Percentiles rank a stretch among this genome's conserved stretches.
These are phyloP conservation scores for Pollenia amentaria DNA, from an alignment of 2,888 invertebrate genomes.

Conservation along the genomic window DNA sequence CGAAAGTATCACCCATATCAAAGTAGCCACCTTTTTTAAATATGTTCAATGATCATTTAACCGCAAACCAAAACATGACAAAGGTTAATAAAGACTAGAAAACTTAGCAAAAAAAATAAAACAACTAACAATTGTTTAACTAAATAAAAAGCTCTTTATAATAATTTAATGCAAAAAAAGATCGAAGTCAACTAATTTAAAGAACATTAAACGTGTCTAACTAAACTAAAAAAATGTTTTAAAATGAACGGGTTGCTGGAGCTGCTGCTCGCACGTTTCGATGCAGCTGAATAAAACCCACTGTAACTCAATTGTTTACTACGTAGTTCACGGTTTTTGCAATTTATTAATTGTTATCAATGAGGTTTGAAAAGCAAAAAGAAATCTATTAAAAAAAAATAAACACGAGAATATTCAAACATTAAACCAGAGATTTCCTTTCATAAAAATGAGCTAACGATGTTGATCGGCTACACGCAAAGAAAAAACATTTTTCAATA, in stretches of 20 bases:
- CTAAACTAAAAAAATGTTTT: background rate
- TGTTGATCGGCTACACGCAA: too few relatives aligned
- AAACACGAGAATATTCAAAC: background rate
- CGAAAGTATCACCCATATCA: constrained; percentile 9
- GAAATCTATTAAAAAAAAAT: background rate
- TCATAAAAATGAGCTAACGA: too few relatives aligned
- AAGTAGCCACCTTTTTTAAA: constrained; percentile 20
- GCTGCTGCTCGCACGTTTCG: background rate
- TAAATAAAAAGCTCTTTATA: background rate
- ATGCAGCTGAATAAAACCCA: background rate
- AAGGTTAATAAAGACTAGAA: constrained; percentile 35
- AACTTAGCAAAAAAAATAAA: background rate
- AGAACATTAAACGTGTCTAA: constrained; percentile 26
- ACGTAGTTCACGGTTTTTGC: background rate
- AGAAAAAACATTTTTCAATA: too few relatives aligned
- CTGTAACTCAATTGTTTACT: too few relatives aligned
- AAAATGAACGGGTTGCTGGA: background rate
- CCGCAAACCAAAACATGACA: constrained; percentile 44
- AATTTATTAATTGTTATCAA: background rate
- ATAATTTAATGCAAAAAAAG: constrained; percentile 27
- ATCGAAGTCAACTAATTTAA: constrained; percentile 3
- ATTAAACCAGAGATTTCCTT: background rate
- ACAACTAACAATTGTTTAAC: constrained; percentile 2
- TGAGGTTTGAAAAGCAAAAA: background rate
- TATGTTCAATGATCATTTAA: background rate